Evolutionary conservation across 2,797 vertebrate species (phyloP), one percentile per base, ranked within the genome.

Genomic region (Garrulus glandarius): DNA sequence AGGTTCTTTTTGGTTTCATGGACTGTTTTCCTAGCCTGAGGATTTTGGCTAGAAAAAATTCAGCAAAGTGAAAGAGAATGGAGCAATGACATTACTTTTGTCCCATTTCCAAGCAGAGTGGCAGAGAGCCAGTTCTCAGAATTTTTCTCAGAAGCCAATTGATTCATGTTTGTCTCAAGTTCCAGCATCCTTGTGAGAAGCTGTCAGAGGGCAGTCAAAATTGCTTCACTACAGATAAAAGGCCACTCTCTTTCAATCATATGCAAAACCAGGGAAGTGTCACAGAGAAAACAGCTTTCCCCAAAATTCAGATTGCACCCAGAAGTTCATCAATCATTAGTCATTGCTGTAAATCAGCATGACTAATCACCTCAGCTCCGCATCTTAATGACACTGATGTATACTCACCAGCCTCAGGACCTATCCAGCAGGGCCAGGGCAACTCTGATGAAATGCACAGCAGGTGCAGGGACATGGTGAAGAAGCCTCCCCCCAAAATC

Each of bases 191-290:
- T 78, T 84, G 57, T 68, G 57, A 93, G 72, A 61, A 93, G 67
- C 85, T 93, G 93, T 86, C 85, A 86, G 76, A 90, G 85, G 76
- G 87, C 91, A 95, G 91, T 78, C 96, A 83, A 80, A 87, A 91
- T 67, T 89, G 27, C 67, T 94, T 88, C 65, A 87, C 90, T 70
- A 34, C 47, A 84, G 56, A 90, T 41, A 37, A 90, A 93, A 88
- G 47, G 67, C 26, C 34, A 41, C 36, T 77, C 27, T 0, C 6
- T 46, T 85, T 86, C 76, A 50, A 30, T 56, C 85, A 67, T 39
- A 49, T 78, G 72, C 50, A 81, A 90, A 86, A 52, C 21, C 29
- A 41, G n/a, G 29, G 26, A 75, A 67, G 68, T 50, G 49, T 34
- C 59, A 64, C 36, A 43, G 24, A 71, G 53, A 30, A 63, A 85